phyloP scores from a whole-genome alignment of 2,113 vertebrate species.

The Oenanthe oenanthe region DNA sequence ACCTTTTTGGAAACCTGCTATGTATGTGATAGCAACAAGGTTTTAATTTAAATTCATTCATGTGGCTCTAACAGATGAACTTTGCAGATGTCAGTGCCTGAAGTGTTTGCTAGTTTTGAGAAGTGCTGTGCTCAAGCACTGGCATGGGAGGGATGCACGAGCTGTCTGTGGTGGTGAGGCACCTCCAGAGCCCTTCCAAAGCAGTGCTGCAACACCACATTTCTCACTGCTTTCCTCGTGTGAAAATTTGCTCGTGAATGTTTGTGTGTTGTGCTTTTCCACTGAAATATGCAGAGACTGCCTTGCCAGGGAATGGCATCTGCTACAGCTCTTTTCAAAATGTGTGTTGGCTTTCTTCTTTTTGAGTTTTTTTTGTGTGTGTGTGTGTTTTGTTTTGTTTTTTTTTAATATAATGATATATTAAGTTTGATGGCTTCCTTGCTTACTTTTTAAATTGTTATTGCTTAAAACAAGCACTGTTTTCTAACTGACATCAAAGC shows the following conservation, averaged over 20 bases:
- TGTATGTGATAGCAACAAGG: not conserved
- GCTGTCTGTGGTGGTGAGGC: not conserved
- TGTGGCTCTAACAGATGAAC: not conserved
- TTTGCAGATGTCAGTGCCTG: not conserved
- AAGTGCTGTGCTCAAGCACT: accelerated
- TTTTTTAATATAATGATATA: not conserved
- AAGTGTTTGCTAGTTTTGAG: not conserved
- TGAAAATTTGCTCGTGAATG: not conserved
- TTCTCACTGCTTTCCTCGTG: not conserved
- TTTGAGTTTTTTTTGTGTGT: not conserved
- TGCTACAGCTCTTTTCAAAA: not conserved
- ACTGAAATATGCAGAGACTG: not conserved
- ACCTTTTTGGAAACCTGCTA: not conserved
- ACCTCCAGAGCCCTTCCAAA: not conserved
- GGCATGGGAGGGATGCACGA: not conserved
- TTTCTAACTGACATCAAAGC: not conserved
- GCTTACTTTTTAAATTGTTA: not conserved
- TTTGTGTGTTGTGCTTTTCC: not conserved
- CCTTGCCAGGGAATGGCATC: not conserved
- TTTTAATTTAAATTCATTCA: not conserved
- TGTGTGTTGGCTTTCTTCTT: not conserved
- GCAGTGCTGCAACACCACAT: accelerated
- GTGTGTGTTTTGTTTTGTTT: no score
- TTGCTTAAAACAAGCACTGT: not conserved
- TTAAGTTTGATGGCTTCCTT: not conserved